phyloP scores from a whole-genome alignment of 1,140 invertebrate genomes.

The Drosophila rufa region DNA sequence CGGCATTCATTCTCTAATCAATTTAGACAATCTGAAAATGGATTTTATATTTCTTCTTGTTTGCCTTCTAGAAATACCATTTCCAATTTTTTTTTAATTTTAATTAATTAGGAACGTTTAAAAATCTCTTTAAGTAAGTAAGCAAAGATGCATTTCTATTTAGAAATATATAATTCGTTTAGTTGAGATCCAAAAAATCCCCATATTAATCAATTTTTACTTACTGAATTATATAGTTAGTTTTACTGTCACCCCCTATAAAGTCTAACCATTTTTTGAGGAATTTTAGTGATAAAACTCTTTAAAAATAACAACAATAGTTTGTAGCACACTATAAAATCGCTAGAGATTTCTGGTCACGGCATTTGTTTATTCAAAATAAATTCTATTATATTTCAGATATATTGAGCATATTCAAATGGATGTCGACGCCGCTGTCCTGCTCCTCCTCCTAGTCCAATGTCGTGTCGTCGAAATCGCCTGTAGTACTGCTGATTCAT shows the following conservation, averaged over 20 bases:
- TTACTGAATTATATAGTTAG: background rate
- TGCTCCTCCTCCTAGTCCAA: background rate
- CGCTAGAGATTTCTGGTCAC: background rate
- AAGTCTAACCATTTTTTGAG: background rate
- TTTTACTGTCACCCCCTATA: background rate
- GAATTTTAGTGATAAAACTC: too few species aligned
- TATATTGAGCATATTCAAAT: conserved; percentile 61
- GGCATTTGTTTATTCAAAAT: conserved; percentile 1
- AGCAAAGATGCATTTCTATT: too few species aligned
- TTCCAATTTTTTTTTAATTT: too few species aligned
- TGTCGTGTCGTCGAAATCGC: conserved; percentile 40
- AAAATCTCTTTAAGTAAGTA: too few species aligned
- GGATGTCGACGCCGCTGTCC: conserved; percentile 6
- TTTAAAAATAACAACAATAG: background rate
- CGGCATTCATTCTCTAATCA: too few species aligned
- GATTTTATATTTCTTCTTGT: too few species aligned
- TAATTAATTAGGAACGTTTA: too few species aligned
- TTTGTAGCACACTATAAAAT: background rate
- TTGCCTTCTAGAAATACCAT: too few species aligned
- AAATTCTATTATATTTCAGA: background rate
- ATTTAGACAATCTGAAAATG: too few species aligned
- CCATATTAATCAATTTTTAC: too few species aligned
- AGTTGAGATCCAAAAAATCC: too few species aligned
- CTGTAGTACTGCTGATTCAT: conserved; percentile 71
- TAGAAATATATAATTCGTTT: too few species aligned